Percentiles rank a stretch among this genome's conserved stretches.
Evolutionary conservation across 2,888 invertebrate species (phyloP).

Genomic region (Spisula solida): DNA sequence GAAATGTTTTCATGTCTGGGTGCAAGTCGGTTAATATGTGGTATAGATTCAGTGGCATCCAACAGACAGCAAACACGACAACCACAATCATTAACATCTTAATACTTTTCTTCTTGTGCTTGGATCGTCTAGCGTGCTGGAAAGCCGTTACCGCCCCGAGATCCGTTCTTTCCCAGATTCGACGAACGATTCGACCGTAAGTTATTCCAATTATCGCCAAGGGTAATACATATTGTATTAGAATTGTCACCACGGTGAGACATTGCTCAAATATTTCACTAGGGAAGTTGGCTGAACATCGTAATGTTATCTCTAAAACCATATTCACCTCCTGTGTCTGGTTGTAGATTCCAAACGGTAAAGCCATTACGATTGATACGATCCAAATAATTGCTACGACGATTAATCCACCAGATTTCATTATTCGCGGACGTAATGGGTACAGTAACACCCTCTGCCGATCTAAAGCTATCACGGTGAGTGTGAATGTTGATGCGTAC

Average conservation of each 20-base stretch:
- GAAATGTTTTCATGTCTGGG: constrained; percentile 79
- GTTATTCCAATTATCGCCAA: constrained; percentile 87
- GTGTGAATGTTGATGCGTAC: constrained; percentile 88
- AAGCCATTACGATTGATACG: constrained; percentile 83
- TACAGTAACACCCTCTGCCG: constrained; percentile 87
- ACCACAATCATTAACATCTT: constrained; percentile 88
- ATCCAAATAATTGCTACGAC: constrained; percentile 87
- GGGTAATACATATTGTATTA: constrained; percentile 88
- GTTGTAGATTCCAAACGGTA: constrained; percentile 87
- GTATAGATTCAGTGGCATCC: constrained; percentile 88
- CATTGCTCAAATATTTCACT: constrained; percentile 84
- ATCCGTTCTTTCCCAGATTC: constrained; percentile 85
- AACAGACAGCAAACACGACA: constrained; percentile 87
- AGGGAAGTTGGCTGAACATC: constrained; percentile 87
- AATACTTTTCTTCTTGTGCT: constrained; percentile 88
- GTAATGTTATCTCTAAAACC: constrained; percentile 63
- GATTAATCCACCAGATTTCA: constrained; percentile 84
- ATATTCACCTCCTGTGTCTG: constrained; percentile 74
- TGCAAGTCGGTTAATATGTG: constrained; percentile 87
- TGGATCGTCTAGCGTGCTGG: constrained; percentile 86
- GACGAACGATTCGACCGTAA: constrained; percentile 86
- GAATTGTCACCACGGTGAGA: constrained; percentile 86
- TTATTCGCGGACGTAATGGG: constrained; percentile 87
- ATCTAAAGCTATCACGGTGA: constrained; percentile 88
- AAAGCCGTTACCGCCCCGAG: constrained; percentile 87